Evolutionary conservation across 1,140 invertebrate species (phyloP), one percentile per base, ranked within the genome.

Genomic region (Chrysopa pallens): DNA sequence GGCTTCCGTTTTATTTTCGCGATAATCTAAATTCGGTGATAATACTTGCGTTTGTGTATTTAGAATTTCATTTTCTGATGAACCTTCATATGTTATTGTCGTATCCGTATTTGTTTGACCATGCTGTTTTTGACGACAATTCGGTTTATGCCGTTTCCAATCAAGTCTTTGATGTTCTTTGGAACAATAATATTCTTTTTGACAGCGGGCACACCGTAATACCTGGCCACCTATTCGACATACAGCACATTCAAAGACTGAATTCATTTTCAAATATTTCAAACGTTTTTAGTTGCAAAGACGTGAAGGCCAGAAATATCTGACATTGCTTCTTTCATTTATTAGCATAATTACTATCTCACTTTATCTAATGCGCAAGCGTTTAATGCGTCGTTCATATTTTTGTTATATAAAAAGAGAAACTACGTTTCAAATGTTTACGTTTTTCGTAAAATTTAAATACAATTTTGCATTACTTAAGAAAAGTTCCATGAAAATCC

Each of bases 151-250:
- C 4, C 54, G 53, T 48, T 76, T 80, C 83, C 83, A 86, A 52
- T 84, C 71, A 40, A 66, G 56, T 48, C 76, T 77, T 57, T 85
- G 83, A 54, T 85, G 83, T 28, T 82, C 73, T 15, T 67, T 69
- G 3, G 67, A 70, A 60, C 83, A 87, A 56, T 86, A 87, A 52
- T 70, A 73, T 0, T 71, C 70, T 13, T 56, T 55, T 48, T 73
- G 74, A 51, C 83, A 87, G 39, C 71, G 73, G 7, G 73, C 69
- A 55, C 83, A 87, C 48, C 81, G 66, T 31, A 77, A 64, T 48
- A 85, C 62, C 52, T 78, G 77, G 46, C 79, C 69, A 44, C 58
- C 61, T 35, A 63, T 67, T 48, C 76, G 73, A 61, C 85, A 85
- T 52, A 77, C 67, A 50, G 66, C 71, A 66, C 80, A 82, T 40